Evolutionary conservation across 1,140 invertebrate species (phyloP), one percentile per base, ranked within the genome.

Genomic region (Eriocheir sinensis): DNA sequence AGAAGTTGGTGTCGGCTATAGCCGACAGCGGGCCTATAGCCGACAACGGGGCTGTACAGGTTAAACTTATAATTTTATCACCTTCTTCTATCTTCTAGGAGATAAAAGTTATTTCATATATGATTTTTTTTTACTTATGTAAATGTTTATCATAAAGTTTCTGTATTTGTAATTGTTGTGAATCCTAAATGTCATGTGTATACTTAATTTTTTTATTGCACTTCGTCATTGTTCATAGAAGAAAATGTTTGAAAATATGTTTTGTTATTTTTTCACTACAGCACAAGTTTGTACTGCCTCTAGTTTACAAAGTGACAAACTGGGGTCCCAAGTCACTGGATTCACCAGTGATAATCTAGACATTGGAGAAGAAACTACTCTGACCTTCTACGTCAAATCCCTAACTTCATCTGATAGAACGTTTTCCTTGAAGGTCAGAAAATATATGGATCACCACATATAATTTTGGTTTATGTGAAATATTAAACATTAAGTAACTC

Each of bases 371-470:
- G 90, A 93, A 91, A 72, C 83, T 17, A 86, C 94, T 41, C 38
- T 92, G 27, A 89, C 92, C 89, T 91, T 95, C 38, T 95, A 95
- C 89, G 89, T 95, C 3, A 95, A 95, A 85, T 95, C 92, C 80
- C 94, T 95, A 36, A 95, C 94, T 81, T 40, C 94, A 21, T 93
- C 94, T 21, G 95, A 95, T 44, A 90, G 95, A 41, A 44, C 48
- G 34, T 44, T 79, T 30, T 32, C 41, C 17, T 36, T 92, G 8
- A 93, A 93, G 72, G 92, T 89, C 32, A 93, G 86, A 30, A 34
- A n/a, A 72, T n/a, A n/a, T n/a, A n/a, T n/a, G n/a, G n/a, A n/a
- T n/a, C n/a, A n/a, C n/a, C n/a, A n/a, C n/a, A n/a, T n/a, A n/a
- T 72, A n/a, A 72, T 72, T 21, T n/a, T n/a, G 12, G 27, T 72